Evolutionary conservation across 2,888 invertebrate species (phyloP).

Genomic region (Hoplodrina ambigua): DNA sequence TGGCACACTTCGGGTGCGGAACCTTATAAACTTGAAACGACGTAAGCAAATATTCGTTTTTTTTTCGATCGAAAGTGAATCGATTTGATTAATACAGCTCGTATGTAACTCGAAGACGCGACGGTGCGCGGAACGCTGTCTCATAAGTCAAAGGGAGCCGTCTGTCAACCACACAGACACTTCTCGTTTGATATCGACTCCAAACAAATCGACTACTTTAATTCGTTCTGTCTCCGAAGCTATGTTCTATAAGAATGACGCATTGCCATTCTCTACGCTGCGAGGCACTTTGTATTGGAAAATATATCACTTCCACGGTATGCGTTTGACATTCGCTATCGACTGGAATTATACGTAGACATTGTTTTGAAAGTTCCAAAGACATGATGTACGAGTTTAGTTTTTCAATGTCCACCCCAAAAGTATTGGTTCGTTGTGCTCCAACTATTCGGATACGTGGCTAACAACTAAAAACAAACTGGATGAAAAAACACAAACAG

Average conservation of each 20-base stretch:
- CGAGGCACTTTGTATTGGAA: slow-evolving; percentile 51
- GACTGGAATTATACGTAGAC: slow-evolving; percentile 44
- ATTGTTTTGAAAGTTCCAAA: slow-evolving; percentile 43
- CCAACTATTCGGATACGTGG: slow-evolving; percentile 28
- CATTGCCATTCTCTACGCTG: slow-evolving; percentile 49
- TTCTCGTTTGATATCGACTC: slow-evolving; percentile 62
- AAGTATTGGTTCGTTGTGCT: slow-evolving; percentile 34
- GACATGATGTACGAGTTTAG: slow-evolving; percentile 46
- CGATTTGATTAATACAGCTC: slow-evolving; percentile 53
- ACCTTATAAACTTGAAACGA: neutral
- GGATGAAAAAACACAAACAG: slow-evolving; percentile 37
- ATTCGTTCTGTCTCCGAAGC: slow-evolving; percentile 57
- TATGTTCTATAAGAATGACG: slow-evolving; percentile 52
- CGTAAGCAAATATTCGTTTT: slow-evolving; percentile 32
- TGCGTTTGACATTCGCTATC: slow-evolving; percentile 56
- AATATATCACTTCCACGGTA: slow-evolving; percentile 57
- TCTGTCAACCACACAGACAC: slow-evolving; percentile 64
- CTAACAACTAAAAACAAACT: slow-evolving; percentile 49
- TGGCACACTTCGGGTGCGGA: too few relatives aligned
- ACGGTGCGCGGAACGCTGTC: slow-evolving; percentile 22
- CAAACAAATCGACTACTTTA: slow-evolving; percentile 66
- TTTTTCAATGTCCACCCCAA: slow-evolving; percentile 42
- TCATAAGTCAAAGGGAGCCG: slow-evolving; percentile 57
- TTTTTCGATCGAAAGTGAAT: slow-evolving; percentile 28
- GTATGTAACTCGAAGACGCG: slow-evolving; percentile 21